These are phyloP conservation scores for Amitus sp. DNA, from an alignment of 2,888 invertebrate genomes.

Conservation along the genomic window DNA sequence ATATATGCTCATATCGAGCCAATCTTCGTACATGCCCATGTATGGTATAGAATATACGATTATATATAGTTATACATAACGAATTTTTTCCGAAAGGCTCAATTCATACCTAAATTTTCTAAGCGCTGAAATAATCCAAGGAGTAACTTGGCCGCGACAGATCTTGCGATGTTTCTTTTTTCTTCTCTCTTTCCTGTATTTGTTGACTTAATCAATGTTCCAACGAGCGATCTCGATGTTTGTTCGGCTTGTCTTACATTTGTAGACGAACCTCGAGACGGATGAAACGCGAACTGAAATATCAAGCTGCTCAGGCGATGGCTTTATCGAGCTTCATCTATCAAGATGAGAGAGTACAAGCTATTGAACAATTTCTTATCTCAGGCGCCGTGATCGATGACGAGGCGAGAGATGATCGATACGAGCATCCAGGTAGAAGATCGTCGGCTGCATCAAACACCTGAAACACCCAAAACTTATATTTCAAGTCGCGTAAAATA, in stretches of 20 bases:
- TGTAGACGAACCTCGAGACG: too few species aligned
- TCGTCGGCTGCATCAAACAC: background rate
- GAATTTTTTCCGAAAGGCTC: too few species aligned
- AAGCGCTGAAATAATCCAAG: too few species aligned
- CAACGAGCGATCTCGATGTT: background rate
- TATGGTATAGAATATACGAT: too few species aligned
- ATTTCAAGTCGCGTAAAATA: conserved; percentile 4
- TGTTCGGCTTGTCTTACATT: background rate
- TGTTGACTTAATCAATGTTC: conserved; percentile 1
- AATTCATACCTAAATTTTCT: too few species aligned
- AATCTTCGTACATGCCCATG: too few species aligned
- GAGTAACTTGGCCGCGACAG: too few species aligned
- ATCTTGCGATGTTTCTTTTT: background rate
- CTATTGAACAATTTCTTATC: background rate
- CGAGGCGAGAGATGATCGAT: background rate
- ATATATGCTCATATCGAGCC: too few species aligned
- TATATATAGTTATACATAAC: too few species aligned
- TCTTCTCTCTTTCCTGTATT: background rate
- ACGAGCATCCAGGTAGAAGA: background rate
- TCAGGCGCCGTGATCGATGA: background rate
- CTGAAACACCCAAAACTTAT: conserved; percentile 6
- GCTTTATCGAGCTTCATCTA: background rate
- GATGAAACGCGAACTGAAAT: conserved; percentile 5
- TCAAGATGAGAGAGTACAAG: background rate
- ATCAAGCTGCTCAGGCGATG: background rate